phyloP scores from a whole-genome alignment of 2,797 vertebrate genomes.

The Pseudotriccus pelzelni region DNA sequence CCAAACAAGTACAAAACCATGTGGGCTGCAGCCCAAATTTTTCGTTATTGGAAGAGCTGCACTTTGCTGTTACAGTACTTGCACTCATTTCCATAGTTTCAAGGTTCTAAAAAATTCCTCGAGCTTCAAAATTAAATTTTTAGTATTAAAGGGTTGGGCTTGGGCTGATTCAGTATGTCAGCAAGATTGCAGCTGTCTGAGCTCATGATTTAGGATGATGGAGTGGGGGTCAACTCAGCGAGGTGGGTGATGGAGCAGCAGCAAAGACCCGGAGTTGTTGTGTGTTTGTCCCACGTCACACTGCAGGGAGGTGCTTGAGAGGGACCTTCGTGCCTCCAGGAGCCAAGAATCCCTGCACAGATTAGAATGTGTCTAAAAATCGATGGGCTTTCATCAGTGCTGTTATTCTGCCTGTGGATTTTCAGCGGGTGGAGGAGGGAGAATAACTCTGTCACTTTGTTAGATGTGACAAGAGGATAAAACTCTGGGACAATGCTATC shows the following conservation, averaged over 20 bases:
- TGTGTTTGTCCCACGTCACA: not conserved
- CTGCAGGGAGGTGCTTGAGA: not conserved
- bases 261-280: not conserved
- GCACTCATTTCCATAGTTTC: not conserved
- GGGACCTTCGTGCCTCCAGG: not conserved
- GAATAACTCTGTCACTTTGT: not conserved
- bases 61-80: not conserved
- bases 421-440: not conserved
- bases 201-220: not conserved
- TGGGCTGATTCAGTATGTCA: not conserved
- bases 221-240: not conserved
- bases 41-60: not conserved
- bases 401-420: not conserved
- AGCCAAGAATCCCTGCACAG: not conserved
- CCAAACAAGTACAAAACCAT: not conserved
- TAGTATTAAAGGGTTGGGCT: not conserved
- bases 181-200: not conserved
- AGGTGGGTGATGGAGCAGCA: not conserved
- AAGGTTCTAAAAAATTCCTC: not conserved
- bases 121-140: not conserved
- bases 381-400: not conserved
- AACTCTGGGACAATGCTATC: not conserved
- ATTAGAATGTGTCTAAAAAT: not conserved
- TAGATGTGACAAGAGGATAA: not conserved
- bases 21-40: not conserved